Evolutionary conservation across 2,888 invertebrate species (phyloP), one percentile per base, ranked within the genome.

Genomic region (Ernsta delagoae): DNA sequence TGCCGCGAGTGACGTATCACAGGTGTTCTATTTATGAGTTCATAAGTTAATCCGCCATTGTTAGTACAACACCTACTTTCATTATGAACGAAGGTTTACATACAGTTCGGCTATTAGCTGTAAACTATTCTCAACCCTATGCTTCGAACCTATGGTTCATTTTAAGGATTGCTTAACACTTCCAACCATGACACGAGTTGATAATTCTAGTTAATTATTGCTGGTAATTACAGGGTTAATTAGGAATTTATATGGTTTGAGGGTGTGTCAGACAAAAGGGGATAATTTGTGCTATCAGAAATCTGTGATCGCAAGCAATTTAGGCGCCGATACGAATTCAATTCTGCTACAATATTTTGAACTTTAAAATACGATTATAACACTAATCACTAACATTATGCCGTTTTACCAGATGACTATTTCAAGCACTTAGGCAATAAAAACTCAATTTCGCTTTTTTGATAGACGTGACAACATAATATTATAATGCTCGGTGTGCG

Each of bases 11-110:
- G 24, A 5, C 24, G n/a, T 9, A 48, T 31, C 68, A 45, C 68
- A 68, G 68, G 68, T 68, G 62, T 45, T 57, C 24, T 67, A 61
- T 67, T 61, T 67, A 67, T 59, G 68, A 50, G 62, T 50, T 69
- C 68, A 69, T 69, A 69, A 69, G 68, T 69, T 69, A 69, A 69
- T 69, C 59, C 50, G n/a, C 56, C 34, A 63, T 63, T 53, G 68
- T 59, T 59, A 39, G 36, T 62, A 50, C 36, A 48, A 57, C 68
- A 59, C 63, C 34, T 57, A 54, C 62, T 60, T 60, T 66, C 45
- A 61, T 61, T 67, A 56, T 53, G 50, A 24, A 53, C 50, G 24
- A 53, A 41, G 34, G 31, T 66, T 54, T 31, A 54, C 60, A 41
- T 24, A 45, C 45, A 1, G 24, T 16, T 24, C 43, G 6, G 16